Evolutionary conservation across 1,140 invertebrate genomes (phyloP).

Genomic region (Anoplolepis gracilipes): DNA sequence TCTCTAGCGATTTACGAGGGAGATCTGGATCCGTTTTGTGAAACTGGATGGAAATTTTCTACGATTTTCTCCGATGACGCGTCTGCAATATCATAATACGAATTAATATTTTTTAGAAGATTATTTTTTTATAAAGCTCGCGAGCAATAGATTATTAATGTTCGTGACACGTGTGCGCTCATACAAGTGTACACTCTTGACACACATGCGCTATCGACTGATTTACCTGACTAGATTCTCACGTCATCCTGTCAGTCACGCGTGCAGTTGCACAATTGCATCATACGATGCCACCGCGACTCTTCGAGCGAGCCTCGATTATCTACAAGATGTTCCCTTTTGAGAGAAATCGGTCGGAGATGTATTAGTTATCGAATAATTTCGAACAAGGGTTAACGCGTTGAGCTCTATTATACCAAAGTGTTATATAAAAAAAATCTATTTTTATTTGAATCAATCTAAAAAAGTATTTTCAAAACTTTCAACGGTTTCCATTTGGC

Average conservation of each 20-base stretch:
- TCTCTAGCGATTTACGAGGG: background rate
- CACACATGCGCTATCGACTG: slow-evolving; percentile 11
- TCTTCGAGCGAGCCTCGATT: background rate
- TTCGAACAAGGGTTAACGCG: background rate
- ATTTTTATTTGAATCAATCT: background rate
- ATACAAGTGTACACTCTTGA: slow-evolving; percentile 7
- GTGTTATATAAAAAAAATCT: background rate
- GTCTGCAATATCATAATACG: background rate
- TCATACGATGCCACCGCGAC: slow-evolving; percentile 10
- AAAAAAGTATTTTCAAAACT: background rate
- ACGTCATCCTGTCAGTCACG: slow-evolving; percentile 27
- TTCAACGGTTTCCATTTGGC: background rate
- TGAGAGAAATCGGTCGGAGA: slow-evolving; percentile 18
- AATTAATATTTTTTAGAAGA: background rate
- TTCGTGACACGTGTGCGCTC: background rate
- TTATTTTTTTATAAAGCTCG: background rate
- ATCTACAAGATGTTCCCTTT: background rate
- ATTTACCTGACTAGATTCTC: slow-evolving; percentile 37
- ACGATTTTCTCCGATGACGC: slow-evolving; percentile 11
- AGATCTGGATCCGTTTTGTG: background rate
- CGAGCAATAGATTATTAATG: slow-evolving; percentile 1
- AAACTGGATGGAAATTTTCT: background rate
- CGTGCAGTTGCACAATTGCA: slow-evolving; percentile 33
- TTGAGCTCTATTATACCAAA: background rate
- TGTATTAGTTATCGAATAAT: background rate